These are phyloP conservation scores for Pelodytes ibericus DNA, from an alignment of 2,797 vertebrate species.

Conservation along the genomic window DNA sequence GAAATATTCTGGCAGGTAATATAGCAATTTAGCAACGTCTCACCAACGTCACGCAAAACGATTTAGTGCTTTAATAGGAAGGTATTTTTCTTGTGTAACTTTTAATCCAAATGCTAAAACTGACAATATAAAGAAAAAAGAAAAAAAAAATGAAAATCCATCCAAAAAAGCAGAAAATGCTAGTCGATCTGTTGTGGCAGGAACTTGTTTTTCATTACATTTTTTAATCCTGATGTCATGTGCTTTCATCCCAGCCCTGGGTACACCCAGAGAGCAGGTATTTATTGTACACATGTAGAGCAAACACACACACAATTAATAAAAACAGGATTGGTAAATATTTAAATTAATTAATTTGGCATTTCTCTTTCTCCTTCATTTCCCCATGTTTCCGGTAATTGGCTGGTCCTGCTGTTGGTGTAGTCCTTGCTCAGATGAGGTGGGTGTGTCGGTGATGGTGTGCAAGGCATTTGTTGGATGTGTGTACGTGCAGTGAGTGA, in stretches of 20 bases:
- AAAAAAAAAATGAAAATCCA: constrained; percentile 67
- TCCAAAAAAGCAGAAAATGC: constrained; percentile 86
- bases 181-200: constrained; percentile 90
- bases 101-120: constrained; percentile 5
- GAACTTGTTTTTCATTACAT: constrained; percentile 96
- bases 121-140: constrained; percentile 55
- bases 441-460: too few relatives aligned
- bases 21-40: too few relatives aligned
- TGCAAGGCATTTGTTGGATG: too few relatives aligned
- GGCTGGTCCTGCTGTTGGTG: constrained; percentile 34
- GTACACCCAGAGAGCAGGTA: constrained; percentile 89
- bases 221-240: constrained; percentile 93
- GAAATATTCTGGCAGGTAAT: too few relatives aligned
- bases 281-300: constrained; percentile 76
- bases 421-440: constrained; percentile 35
- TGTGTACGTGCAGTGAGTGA: neutral
- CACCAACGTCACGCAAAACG: too few relatives aligned
- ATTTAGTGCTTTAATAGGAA: too few relatives aligned
- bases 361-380: constrained; percentile 51
- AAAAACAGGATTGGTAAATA: constrained; percentile 70
- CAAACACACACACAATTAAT: constrained; percentile 72
- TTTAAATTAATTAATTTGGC: constrained; percentile 68
- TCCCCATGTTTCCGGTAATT: constrained; percentile 42
- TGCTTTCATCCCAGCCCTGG: constrained; percentile 68
- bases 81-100: neutral